phyloP scores from a whole-genome alignment of 2,888 invertebrate genomes.

The Glyphotaelius pellucidus region DNA sequence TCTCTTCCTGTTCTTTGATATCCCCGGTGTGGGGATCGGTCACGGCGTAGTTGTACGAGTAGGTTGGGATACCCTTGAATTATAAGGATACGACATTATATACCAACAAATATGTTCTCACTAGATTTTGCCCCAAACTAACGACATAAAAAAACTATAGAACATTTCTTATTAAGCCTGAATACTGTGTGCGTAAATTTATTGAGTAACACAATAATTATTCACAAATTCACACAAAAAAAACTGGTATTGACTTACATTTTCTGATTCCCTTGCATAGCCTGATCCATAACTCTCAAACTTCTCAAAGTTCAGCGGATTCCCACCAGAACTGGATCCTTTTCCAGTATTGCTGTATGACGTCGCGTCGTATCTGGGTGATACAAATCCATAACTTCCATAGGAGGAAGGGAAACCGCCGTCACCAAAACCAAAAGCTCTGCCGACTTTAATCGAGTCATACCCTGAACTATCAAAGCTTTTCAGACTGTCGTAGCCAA shows the following conservation, averaged over 20 bases:
- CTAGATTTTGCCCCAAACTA: background rate
- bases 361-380: background rate
- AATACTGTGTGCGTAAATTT: background rate
- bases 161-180: background rate
- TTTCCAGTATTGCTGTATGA: background rate
- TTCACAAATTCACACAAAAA: background rate
- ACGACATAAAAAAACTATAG: background rate
- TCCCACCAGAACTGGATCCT: background rate
- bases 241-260: constrained; percentile 22
- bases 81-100: background rate
- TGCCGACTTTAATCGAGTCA: background rate
- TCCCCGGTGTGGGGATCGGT: constrained; percentile 47
- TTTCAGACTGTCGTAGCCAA: constrained; percentile 9
- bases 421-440: background rate
- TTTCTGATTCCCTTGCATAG: constrained; percentile 31
- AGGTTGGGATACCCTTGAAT: constrained; percentile 48
- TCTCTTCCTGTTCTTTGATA: constrained; percentile 50
- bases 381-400: background rate
- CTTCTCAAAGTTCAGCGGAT: constrained; percentile 45
- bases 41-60: constrained; percentile 49
- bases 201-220: background rate
- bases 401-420: background rate
- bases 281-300: constrained; percentile 49
- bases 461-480: constrained; percentile 18
- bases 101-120: too few relatives aligned